Percentiles rank a stretch among this genome's conserved stretches.
These are phyloP conservation scores for Andrena praecox DNA, from an alignment of 2,888 invertebrate genomes.

Conservation along the genomic window DNA sequence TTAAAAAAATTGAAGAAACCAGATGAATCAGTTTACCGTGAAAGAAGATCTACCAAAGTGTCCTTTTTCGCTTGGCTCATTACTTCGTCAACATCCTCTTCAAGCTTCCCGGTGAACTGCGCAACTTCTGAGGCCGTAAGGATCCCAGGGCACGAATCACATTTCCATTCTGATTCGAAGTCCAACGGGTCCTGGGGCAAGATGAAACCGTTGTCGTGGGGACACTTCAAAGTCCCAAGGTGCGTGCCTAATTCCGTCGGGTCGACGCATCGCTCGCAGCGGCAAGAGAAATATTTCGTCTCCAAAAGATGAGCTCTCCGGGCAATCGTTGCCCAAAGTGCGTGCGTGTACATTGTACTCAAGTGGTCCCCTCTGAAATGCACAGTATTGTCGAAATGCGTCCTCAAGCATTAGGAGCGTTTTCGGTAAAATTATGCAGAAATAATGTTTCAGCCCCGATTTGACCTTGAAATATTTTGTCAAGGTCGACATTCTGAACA, in stretches of 20 bases:
- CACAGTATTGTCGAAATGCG: not conserved
- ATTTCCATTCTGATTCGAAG: constrained; percentile 91
- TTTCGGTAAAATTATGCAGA: no score
- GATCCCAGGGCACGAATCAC: constrained; percentile 89
- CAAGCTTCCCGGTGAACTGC: constrained; percentile 90
- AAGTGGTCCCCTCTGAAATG: constrained; percentile 89
- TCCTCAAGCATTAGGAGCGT: no score
- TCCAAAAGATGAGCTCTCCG: constrained; percentile 91
- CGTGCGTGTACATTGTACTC: constrained; percentile 94
- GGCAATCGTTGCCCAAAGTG: constrained; percentile 94
- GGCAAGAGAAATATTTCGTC: constrained; percentile 92
- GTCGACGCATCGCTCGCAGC: constrained; percentile 91
- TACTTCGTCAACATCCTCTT: constrained; percentile 91
- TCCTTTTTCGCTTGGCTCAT: constrained; percentile 88
- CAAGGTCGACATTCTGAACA: no score
- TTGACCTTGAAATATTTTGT: no score
- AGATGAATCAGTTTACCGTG: constrained; percentile 84
- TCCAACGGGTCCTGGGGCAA: constrained; percentile 90
- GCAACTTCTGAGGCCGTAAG: constrained; percentile 89
- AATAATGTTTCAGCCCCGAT: no score
- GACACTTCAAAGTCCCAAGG: constrained; percentile 90
- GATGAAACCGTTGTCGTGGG: constrained; percentile 89
- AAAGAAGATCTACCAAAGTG: constrained; percentile 89
- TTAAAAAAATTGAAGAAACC: no score
- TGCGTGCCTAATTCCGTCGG: constrained; percentile 93